A percentile compares a stretch with the other conserved stretches of the same genome.
Conservation (phyloP, 1,140 invertebrate genomes). For the Sitobion miscanthi region DNA sequence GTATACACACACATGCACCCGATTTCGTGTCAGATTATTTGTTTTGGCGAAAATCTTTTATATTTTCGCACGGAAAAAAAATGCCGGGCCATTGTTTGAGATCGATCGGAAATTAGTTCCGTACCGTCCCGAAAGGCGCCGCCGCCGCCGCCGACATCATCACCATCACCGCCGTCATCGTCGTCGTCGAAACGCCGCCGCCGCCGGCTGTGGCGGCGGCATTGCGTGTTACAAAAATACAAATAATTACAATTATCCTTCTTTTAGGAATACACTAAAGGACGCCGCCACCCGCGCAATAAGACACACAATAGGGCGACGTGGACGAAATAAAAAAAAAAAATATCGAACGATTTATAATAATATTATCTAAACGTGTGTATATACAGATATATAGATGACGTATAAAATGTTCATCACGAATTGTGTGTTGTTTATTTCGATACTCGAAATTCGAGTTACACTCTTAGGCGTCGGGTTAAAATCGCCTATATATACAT, state of each 20-base stretch:
- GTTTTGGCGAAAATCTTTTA: conserved; percentile 26
- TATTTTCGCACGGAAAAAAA: conserved; percentile 6
- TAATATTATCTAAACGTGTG: neutral
- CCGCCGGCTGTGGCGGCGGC: neutral
- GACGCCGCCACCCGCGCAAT: conserved; percentile 44
- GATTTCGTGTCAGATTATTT: neutral
- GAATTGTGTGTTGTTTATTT: neutral
- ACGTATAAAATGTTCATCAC: neutral
- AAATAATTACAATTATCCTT: conserved; percentile 39
- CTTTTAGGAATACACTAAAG: neutral
- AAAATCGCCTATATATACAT: neutral
- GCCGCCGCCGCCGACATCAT: neutral
- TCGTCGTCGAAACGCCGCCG: neutral
- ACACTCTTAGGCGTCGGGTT: neutral
- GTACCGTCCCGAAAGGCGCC: neutral
- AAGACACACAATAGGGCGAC: conserved; percentile 31
- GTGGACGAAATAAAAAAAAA: neutral
- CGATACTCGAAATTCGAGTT: conserved; percentile 1
- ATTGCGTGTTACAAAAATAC: conserved; percentile 29
- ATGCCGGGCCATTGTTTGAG: neutral
- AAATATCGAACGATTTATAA: neutral
- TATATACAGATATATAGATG: neutral
- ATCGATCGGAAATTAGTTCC: conserved; percentile 42
- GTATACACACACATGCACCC: neutral
- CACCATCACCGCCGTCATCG: neutral